A percentile compares a stretch with the other conserved stretches of the same genome.
Conservation (phyloP, 2,797 vertebrate species). For the Amblyraja radiata region DNA sequence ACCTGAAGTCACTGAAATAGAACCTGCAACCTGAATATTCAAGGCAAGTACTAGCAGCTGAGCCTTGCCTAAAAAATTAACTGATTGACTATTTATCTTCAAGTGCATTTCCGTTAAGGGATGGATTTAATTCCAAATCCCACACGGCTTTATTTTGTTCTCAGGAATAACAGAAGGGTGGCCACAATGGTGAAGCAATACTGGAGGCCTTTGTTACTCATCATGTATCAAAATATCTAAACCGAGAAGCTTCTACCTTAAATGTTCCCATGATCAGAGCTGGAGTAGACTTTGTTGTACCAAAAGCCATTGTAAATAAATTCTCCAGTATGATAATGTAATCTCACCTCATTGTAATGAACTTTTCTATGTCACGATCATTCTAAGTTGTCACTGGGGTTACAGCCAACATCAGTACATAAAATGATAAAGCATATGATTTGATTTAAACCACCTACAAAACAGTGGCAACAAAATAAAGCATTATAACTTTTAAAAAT, state of each 20-base stretch:
- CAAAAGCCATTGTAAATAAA: background rate
- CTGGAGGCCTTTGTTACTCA: background rate
- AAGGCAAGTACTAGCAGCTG: no score
- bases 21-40: no score
- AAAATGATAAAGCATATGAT: background rate
- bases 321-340: background rate
- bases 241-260: no score
- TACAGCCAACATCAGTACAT: background rate
- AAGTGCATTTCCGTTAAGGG: background rate
- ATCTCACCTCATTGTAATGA: background rate
- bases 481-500: background rate
- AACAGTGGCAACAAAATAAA: background rate
- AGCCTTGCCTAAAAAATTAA: no score
- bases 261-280: background rate
- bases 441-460: background rate
- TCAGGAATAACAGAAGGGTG: background rate
- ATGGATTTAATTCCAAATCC: background rate
- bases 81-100: background rate
- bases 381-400: background rate
- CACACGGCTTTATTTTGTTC: background rate
- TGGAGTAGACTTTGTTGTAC: background rate
- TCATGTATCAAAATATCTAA: background rate
- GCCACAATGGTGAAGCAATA: background rate
- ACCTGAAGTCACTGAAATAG: no score
- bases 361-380: background rate